Conservation (phyloP, 64 coral and sea anemone genomes). For the Actinia tenebrosa region DNA sequence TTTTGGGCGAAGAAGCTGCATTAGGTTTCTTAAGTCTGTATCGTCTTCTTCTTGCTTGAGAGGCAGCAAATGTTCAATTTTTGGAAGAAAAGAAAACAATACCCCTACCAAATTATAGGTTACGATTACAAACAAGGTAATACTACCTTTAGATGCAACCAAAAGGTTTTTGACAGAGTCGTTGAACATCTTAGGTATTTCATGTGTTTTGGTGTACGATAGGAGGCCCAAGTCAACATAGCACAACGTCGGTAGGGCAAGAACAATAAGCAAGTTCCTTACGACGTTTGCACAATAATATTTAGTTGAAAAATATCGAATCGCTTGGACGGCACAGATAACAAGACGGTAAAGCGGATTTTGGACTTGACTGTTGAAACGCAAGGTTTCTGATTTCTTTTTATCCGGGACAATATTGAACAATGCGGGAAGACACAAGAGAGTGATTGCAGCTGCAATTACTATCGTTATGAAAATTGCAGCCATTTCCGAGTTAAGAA, state of each 20-base stretch:
- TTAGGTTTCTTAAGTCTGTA: not conserved
- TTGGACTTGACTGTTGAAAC: too few relatives aligned
- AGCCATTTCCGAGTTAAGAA: too few relatives aligned
- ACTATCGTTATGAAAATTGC: too few relatives aligned
- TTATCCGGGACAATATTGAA: too few relatives aligned
- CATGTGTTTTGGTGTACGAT: not conserved
- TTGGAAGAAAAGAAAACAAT: too few relatives aligned
- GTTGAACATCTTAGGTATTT: constrained; percentile 2
- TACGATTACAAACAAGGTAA: too few relatives aligned
- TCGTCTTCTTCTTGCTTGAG: not conserved
- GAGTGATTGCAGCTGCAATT: too few relatives aligned
- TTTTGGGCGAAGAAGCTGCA: not conserved
- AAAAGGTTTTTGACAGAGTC: not conserved
- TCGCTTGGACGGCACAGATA: not conserved
- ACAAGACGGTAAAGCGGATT: not conserved
- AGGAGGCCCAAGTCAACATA: not conserved
- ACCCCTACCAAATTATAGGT: too few relatives aligned
- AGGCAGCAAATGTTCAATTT: not conserved
- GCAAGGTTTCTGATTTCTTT: too few relatives aligned
- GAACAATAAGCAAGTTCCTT: not conserved
- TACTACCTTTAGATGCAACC: not conserved
- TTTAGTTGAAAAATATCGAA: not conserved
- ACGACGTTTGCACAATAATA: not conserved
- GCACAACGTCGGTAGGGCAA: not conserved
- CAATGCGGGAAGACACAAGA: too few relatives aligned